Base-by-base conservation (phyloP, 2,797 vertebrate genomes). In the Eidolon dupreanum region DNA sequence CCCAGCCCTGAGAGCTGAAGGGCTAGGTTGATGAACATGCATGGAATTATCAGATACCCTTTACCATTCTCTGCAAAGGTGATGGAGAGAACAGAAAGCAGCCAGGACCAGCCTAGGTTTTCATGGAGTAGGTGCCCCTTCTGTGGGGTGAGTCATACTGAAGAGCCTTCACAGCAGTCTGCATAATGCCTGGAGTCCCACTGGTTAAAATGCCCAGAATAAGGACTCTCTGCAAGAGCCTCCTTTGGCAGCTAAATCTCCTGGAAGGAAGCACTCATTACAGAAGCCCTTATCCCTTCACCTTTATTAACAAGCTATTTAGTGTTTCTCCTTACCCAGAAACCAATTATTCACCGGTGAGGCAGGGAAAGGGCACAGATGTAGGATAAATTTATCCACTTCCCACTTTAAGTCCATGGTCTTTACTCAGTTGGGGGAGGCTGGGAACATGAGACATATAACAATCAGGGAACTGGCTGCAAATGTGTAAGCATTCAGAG, bases 241-340 rank as follows among this genome's bases (percentile, higher is more conserved):
- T 16, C 68, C 68, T 59, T 36, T 7, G 51, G 65, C 71, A 81
- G 78, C n/a, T 28, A 11, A 17, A 63, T 70, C 26, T 93, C 31
- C 20, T 9, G 49, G 73, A 83, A 79, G 22, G 36, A 93, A 93
- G 17, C 38, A 79, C 66, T 74, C 31, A 26, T 38, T 28, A 31
- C 22, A 51, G 26, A 55, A 87, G 12, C 49, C 3, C 26, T 81
- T 79, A 38, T 7, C 41, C 46, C 33, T 22, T 33, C 36, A 49
- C n/a, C n/a, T 15, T 70, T 77, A 31, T 38, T 38, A 77, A 88
- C 24, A 75, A 49, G 38, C 16, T 71, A 16, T 15, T 36, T n/a
- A 22, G 31, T 55, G 16, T 49, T 70, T 74, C 51, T 84, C 36
- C 43, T 66, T 68, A 71, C 15, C 51, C 70, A 20, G 65, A 83